Conservation (phyloP, 2,113 vertebrate species). For the Fukomys damarensis region DNA sequence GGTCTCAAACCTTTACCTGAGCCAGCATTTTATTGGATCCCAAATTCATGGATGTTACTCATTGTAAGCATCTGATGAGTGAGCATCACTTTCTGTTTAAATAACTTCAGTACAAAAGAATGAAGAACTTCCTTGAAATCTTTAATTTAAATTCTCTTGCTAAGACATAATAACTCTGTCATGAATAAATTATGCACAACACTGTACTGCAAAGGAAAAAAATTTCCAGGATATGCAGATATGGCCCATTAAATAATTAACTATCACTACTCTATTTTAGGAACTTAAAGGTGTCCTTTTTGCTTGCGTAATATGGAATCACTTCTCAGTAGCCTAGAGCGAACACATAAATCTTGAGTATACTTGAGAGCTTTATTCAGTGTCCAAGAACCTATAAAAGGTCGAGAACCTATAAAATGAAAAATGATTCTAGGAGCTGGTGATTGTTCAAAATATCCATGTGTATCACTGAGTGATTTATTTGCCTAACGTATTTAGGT, state of each 20-base stretch:
- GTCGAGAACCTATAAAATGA: neutral
- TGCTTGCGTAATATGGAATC: neutral
- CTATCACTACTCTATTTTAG: neutral
- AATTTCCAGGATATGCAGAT: conserved; percentile 60
- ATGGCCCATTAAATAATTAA: conserved; percentile 67
- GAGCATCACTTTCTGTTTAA: neutral
- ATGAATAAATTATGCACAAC: conserved; percentile 66
- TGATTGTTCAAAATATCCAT: neutral
- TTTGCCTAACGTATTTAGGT: neutral
- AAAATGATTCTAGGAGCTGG: neutral
- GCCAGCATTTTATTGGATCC: neutral
- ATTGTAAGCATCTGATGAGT: neutral
- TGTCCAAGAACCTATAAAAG: conserved; percentile 8
- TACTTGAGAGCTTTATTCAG: neutral
- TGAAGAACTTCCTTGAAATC: conserved; percentile 54
- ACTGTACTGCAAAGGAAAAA: conserved; percentile 57
- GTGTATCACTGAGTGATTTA: neutral
- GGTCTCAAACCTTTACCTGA: neutral
- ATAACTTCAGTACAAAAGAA: conserved; percentile 24
- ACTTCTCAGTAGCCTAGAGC: neutral
- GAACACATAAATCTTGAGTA: neutral
- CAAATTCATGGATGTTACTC: neutral
- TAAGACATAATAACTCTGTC: conserved; percentile 61
- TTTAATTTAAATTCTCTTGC: conserved; percentile 67
- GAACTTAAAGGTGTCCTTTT: neutral